Percentiles rank a stretch among this genome's conserved stretches.
phyloP scores from a whole-genome alignment of 2,113 vertebrate species.

The Seriola aureovittata region DNA sequence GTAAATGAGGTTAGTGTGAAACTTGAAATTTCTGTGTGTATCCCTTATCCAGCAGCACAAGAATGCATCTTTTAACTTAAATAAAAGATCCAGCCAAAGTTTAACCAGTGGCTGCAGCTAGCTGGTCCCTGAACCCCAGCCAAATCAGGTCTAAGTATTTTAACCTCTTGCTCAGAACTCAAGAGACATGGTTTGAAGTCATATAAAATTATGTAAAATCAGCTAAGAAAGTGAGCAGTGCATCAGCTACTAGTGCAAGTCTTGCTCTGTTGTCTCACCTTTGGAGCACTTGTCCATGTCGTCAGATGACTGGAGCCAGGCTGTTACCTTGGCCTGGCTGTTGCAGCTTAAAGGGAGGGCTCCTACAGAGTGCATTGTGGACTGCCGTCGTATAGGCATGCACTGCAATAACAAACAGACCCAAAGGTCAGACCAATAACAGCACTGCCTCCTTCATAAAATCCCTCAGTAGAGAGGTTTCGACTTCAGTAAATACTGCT shows the following conservation, averaged over 20 bases:
- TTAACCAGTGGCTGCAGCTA: background rate
- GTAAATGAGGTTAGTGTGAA: background rate
- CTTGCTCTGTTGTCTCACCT: constrained; percentile 83
- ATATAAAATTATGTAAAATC: background rate
- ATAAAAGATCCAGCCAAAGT: background rate
- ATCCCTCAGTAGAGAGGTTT: background rate
- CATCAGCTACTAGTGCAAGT: background rate
- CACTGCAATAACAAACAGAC: constrained; percentile 79
- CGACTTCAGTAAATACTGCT: background rate
- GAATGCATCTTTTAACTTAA: background rate
- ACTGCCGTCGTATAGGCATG: constrained; percentile 88
- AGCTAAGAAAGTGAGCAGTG: background rate
- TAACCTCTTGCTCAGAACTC: background rate
- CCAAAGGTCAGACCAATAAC: constrained; percentile 57
- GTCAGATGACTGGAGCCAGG: constrained; percentile 95
- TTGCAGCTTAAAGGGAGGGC: constrained; percentile 86
- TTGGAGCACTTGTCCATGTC: constrained; percentile 97
- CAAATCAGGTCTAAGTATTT: background rate
- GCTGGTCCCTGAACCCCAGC: background rate
- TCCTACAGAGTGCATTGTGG: constrained; percentile 85
- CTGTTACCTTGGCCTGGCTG: constrained; percentile 90
- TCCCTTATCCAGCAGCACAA: background rate
- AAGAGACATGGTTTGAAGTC: background rate
- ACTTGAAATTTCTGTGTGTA: background rate
- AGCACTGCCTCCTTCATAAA: background rate